Base-by-base conservation (phyloP, 2,797 vertebrate species). In the Enteromius viviparus region DNA sequence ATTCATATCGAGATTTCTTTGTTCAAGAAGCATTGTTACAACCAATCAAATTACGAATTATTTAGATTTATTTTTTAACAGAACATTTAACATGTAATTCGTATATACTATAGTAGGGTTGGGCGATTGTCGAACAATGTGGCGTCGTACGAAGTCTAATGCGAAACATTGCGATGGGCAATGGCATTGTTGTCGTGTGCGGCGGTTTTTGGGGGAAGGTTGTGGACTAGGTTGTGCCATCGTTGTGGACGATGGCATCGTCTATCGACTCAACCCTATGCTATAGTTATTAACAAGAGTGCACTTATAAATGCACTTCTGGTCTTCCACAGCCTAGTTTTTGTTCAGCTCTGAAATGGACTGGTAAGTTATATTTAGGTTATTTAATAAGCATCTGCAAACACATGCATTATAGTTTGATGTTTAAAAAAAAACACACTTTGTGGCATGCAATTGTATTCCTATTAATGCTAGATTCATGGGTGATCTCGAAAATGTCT, bases 321-420 rank as follows among this genome's bases (percentile, higher is more conserved):
- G 9, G 10, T 72, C 45, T 49, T 72, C n/a, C 17, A 1, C 47
- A 34, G 6, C 6, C 19, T 74, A 34, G 29, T 34, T 53, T 53
- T 53, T 74, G 49, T 53, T 53, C 49, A 34, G 6, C 47, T 70
- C 40, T 40, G 9, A 40, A n/a, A 40, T 17, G 17, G 29, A 69
- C 6, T 70, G 68, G n/a, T 70, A 47, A 8, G n/a, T 26, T 47
- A 70, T 47, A 26, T 26, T 26, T 70, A 70, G 42, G n/a, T 26
- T 47, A 29, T 29, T 47, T 10, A 47, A 71, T 47, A 70, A 47
- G 68, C 3, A 70, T 70, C n/a, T 51, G 70, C 29, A 75, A 55
- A 37, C 1, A 10, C 14, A 29, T 71, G 23, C 32, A 55, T n/a
- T 21, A 15, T 37, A 34, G 4, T 72, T 49, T 21, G 9, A 34